Percentiles rank a stretch among this genome's conserved stretches.
Evolutionary conservation across 2,797 vertebrate species (phyloP).

Genomic region (Chelmon rostratus): DNA sequence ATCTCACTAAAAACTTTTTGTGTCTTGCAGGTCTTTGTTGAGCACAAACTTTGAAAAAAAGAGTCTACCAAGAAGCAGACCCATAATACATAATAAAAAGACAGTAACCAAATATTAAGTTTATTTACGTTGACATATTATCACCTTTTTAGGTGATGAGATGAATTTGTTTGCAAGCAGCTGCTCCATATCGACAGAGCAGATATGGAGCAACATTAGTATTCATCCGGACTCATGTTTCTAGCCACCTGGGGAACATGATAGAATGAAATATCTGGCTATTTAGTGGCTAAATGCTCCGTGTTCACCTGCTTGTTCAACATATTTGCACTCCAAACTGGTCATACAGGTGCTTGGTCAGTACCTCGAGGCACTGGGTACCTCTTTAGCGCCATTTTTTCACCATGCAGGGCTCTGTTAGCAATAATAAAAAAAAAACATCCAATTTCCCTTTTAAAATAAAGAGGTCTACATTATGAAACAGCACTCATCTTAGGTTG

Average conservation of each 20-base stretch:
- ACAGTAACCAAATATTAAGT: not conserved
- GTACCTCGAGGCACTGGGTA: too few relatives aligned
- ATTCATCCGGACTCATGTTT: not conserved
- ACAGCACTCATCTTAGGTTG: too few relatives aligned
- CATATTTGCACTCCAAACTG: too few relatives aligned
- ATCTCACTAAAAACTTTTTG: slow-evolving; percentile 14
- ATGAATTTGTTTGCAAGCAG: not conserved
- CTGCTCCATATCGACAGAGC: not conserved
- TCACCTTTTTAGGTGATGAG: not conserved
- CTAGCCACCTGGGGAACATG: not conserved
- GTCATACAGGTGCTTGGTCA: too few relatives aligned
- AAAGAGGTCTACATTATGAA: too few relatives aligned
- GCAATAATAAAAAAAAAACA: too few relatives aligned
- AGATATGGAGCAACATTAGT: not conserved
- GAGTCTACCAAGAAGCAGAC: not conserved
- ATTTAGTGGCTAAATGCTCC: not conserved
- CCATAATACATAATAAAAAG: not conserved
- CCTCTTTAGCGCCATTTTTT: too few relatives aligned
- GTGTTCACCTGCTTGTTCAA: not conserved
- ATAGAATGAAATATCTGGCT: not conserved
- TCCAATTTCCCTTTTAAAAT: too few relatives aligned
- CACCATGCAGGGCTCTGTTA: too few relatives aligned
- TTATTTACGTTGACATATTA: not conserved
- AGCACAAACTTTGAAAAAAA: not conserved
- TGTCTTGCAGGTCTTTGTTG: slow-evolving; percentile 12